Evolutionary conservation across 2,797 vertebrate species (phyloP).

Genomic region (Coreius guichenoti): DNA sequence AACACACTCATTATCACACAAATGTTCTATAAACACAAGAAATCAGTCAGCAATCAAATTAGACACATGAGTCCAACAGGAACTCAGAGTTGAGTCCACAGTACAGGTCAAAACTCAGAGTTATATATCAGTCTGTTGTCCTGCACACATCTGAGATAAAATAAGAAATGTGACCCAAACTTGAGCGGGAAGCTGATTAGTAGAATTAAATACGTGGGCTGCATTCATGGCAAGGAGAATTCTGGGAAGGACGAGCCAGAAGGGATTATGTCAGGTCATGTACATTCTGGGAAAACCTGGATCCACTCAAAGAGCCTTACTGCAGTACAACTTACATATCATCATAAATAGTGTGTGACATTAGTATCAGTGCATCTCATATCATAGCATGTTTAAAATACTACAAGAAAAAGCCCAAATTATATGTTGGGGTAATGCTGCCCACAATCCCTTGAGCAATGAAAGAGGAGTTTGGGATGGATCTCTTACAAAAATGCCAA

Average conservation of each 20-base stretch:
- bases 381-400: no score
- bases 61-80: background rate
- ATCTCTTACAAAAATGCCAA: background rate
- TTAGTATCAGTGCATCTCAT: no score
- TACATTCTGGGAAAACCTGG: background rate
- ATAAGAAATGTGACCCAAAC: conserved; percentile 5
- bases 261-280: conserved; percentile 21
- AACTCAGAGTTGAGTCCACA: background rate
- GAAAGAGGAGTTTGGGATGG: no score
- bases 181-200: conserved; percentile 33
- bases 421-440: background rate
- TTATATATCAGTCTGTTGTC: background rate
- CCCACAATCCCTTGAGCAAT: background rate
- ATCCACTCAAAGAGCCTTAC: background rate
- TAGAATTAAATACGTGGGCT: conserved; percentile 20
- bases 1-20: conserved; percentile 8
- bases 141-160: background rate
- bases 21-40: background rate
- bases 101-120: background rate
- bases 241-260: conserved; percentile 30
- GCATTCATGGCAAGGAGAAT: conserved; percentile 23
- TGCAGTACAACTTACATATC: background rate
- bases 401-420: background rate
- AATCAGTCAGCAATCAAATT: background rate
- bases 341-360: background rate